Conservation (phyloP, 2,797 vertebrate genomes). For the Chloroceryle inda region DNA sequence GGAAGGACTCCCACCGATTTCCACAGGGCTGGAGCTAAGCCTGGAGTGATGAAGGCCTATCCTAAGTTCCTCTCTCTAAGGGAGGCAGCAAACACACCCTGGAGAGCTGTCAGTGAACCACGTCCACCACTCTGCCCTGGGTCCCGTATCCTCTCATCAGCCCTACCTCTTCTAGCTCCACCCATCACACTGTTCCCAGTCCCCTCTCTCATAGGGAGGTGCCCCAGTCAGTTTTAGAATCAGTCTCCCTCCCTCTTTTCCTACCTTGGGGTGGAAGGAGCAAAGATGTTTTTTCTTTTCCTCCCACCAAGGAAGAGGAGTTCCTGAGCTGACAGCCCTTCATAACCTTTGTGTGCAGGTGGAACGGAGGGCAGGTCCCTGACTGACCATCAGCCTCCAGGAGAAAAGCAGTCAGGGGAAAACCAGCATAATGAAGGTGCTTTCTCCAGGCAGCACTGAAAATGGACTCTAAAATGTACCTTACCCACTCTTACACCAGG, state of each 20-base stretch:
- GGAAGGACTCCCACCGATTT: neutral
- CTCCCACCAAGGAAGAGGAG: neutral
- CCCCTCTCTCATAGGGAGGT: neutral
- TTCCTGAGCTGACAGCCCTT: neutral
- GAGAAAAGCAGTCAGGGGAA: neutral
- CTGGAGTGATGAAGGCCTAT: accelerated
- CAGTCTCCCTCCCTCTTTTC: neutral
- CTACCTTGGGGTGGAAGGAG: neutral
- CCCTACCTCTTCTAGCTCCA: neutral
- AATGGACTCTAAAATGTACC: neutral
- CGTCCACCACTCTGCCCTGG: neutral
- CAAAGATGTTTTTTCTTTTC: neutral
- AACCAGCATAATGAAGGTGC: neutral
- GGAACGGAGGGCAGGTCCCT: neutral
- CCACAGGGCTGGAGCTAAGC: neutral
- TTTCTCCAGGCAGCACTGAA: neutral
- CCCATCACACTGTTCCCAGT: neutral
- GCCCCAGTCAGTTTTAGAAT: neutral
- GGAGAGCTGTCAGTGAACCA: neutral
- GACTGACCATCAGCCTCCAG: neutral
- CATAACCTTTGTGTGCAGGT: neutral
- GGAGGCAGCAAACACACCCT: accelerated
- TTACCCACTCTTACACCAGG: neutral
- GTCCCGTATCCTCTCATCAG: neutral
- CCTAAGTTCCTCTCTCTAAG: neutral